phyloP scores from a whole-genome alignment of 2,888 invertebrate genomes.

The Congeria kusceri region DNA sequence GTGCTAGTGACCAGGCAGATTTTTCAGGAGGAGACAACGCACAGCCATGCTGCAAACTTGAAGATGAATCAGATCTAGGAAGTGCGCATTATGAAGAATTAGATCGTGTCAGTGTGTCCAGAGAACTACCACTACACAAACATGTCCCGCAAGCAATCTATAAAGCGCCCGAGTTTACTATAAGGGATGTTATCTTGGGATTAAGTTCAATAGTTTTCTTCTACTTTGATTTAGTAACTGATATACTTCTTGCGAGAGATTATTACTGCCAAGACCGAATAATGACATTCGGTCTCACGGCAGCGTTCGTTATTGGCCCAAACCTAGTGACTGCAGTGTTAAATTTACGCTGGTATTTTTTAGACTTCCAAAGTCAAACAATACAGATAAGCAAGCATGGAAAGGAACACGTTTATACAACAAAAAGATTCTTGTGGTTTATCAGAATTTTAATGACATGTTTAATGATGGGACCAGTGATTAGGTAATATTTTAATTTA shows the following conservation, averaged over 20 bases:
- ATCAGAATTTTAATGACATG: slow-evolving; percentile 73
- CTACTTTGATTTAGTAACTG: slow-evolving; percentile 75
- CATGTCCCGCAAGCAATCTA: slow-evolving; percentile 1
- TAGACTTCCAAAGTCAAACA: slow-evolving; percentile 74
- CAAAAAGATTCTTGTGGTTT: slow-evolving; percentile 68
- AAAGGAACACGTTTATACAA: slow-evolving; percentile 58
- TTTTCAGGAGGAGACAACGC: neutral
- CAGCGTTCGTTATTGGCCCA: slow-evolving; percentile 72
- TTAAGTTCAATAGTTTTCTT: slow-evolving; percentile 72
- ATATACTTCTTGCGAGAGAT: slow-evolving; percentile 71
- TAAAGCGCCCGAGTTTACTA: slow-evolving; percentile 8
- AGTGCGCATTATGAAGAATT: neutral
- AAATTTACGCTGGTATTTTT: slow-evolving; percentile 76
- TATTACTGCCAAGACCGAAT: slow-evolving; percentile 65
- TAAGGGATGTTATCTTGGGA: slow-evolving; percentile 68
- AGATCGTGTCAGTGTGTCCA: neutral
- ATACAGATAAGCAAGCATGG: slow-evolving; percentile 51
- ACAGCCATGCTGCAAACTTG: too few species aligned
- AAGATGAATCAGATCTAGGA: too few species aligned
- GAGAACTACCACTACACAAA: slow-evolving; percentile 29
- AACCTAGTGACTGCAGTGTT: slow-evolving; percentile 72
- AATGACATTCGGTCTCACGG: slow-evolving; percentile 70
- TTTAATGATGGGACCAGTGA: slow-evolving; percentile 77
- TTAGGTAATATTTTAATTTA: slow-evolving; percentile 74
- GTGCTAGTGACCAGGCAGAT: slow-evolving; percentile 29